These are phyloP conservation scores for Mycalesis mineus DNA, from an alignment of 2,888 invertebrate genomes.

Conservation along the genomic window DNA sequence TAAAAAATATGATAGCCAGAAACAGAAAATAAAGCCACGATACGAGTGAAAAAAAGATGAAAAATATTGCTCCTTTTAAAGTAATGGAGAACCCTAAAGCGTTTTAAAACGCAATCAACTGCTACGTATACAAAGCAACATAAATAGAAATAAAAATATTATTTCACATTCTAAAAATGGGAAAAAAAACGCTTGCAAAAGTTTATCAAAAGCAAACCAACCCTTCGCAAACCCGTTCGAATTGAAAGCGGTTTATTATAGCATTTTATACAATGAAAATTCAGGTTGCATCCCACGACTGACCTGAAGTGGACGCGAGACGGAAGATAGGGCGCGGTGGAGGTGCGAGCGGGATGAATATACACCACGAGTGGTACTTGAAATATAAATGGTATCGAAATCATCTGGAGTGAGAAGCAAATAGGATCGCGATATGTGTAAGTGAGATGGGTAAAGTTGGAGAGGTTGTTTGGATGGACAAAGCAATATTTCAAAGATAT, in stretches of 20 bases:
- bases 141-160: conserved; percentile 32
- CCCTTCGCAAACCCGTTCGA: conserved; percentile 33
- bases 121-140: conserved; percentile 28
- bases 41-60: neutral
- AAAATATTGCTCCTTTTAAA: conserved; percentile 14
- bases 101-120: conserved; percentile 21
- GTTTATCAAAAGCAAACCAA: conserved; percentile 35
- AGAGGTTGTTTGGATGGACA: conserved; percentile 15
- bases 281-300: conserved; percentile 58
- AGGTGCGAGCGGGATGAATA: conserved; percentile 45
- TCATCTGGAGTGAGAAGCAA: conserved; percentile 40
- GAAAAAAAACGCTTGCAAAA: conserved; percentile 32
- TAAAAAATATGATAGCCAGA: neutral
- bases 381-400: conserved; percentile 74
- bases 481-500: conserved; percentile 18
- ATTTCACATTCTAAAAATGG: conserved; percentile 31
- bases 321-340: conserved; percentile 32
- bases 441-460: conserved; percentile 8
- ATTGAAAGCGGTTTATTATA: conserved; percentile 35
- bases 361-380: conserved; percentile 55
- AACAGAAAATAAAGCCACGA: neutral
- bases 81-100: conserved; percentile 17
- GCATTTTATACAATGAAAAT: conserved; percentile 56
- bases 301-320: conserved; percentile 55
- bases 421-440: conserved; percentile 14